Evolutionary conservation across 2,113 vertebrate species (phyloP), one percentile per base, ranked within the genome.

Genomic region (Psilopsiagon aurifrons): DNA sequence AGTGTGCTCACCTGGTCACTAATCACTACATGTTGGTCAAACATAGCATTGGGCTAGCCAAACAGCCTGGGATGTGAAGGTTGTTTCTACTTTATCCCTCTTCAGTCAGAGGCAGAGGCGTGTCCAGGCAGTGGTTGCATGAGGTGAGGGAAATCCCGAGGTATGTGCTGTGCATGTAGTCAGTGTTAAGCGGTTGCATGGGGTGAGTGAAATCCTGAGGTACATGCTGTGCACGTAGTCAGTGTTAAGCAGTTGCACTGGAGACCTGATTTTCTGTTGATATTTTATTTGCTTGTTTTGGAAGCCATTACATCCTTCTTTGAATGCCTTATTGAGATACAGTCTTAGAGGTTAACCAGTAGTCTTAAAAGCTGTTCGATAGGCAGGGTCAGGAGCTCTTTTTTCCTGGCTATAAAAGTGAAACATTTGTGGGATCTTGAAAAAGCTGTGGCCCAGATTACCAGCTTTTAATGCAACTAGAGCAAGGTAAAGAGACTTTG

Each of bases 341-440:
- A 68, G 63, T 81, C 64, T 74, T 25, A 4, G 69, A 90, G 64
- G 74, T 89, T 63, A 79, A 76, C 29, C 25, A 37, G 41, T 47
- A 52, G 62, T 82, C 69, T 81, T 71, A 71, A 64, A 16, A 84
- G 44, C 27, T 68, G 2, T 79, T 92, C 49, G 74, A 80, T 46
- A 83, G 59, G 79, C 37, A 69, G 41, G 28, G 22, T 86, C 17
- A 37, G 90, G 54, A 93, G 37, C 46, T 90, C 12, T 49, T 67
- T 90, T 89, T 77, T 70, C 37, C 25, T 74, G 76, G 10, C 47
- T 35, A 14, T 77, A 57, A 74, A 95, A 47, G 24, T 13, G n/a
- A 95, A 90, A 60, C 27, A 37, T 91, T 95, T 89, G 81, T 82
- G 62, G 71, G 57, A 77, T n/a, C 63, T 92, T 85, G 60, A 80